Conservation (phyloP, 2,797 vertebrate genomes). For the Tapirus indicus region DNA sequence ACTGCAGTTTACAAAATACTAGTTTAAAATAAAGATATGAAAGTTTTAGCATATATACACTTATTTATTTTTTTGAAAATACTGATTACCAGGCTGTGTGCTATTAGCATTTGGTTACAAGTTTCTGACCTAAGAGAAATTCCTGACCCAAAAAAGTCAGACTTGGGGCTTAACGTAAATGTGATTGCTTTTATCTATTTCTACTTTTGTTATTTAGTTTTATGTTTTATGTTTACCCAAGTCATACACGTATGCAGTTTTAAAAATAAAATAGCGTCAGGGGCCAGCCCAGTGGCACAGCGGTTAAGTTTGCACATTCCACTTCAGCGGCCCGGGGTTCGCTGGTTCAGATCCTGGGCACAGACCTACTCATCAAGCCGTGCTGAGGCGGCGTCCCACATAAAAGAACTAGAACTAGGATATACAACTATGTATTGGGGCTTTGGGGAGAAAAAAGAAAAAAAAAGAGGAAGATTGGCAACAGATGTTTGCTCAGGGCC, state of each 20-base stretch:
- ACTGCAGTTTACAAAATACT: not conserved
- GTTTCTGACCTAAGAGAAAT: not conserved
- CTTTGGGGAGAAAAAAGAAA: too few relatives aligned
- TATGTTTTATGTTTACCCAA: slow-evolving; percentile 32
- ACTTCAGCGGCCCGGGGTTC: too few relatives aligned
- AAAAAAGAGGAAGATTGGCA: too few relatives aligned
- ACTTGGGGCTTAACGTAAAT: not conserved
- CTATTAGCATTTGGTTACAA: not conserved
- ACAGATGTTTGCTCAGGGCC: too few relatives aligned
- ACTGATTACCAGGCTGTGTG: not conserved
- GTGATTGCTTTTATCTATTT: slow-evolving; percentile 26
- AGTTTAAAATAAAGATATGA: slow-evolving; percentile 30
- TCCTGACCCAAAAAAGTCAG: not conserved
- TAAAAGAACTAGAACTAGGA: too few relatives aligned
- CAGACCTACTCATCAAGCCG: too few relatives aligned
- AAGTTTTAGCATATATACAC: not conserved
- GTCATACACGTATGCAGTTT: not conserved
- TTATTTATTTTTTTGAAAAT: slow-evolving; percentile 33
- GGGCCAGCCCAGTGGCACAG: too few relatives aligned
- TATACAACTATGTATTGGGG: too few relatives aligned
- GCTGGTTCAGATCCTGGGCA: too few relatives aligned
- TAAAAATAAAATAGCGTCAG: not conserved
- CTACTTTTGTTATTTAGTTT: not conserved
- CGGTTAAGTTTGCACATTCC: too few relatives aligned
- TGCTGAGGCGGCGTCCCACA: too few relatives aligned